Percentiles rank a stretch among this genome's conserved stretches.
Evolutionary conservation across 2,888 invertebrate genomes (phyloP).

Genomic region (Drepanosiphum platanoidis): DNA sequence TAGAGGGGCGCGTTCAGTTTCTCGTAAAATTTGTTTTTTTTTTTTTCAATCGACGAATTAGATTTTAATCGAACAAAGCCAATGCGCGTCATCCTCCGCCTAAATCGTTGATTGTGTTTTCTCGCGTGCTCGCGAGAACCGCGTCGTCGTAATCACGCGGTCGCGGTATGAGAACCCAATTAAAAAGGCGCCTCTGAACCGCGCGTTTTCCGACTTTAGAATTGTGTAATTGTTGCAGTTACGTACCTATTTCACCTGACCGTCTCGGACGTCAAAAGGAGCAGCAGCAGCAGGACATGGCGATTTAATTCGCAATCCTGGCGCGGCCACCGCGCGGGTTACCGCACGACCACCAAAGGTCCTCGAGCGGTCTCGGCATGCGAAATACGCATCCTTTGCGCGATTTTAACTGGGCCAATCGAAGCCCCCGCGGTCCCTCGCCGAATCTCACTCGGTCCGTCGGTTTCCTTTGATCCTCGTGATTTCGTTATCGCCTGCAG

Average conservation of each 20-base stretch:
- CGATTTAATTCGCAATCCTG: slow-evolving; percentile 38
- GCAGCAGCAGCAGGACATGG: neutral
- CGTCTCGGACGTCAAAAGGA: slow-evolving; percentile 22
- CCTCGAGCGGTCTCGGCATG: slow-evolving; percentile 37
- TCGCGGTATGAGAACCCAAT: slow-evolving; percentile 1
- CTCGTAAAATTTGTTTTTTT: no score
- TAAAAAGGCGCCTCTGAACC: neutral
- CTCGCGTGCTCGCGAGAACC: no score
- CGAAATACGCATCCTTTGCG: slow-evolving; percentile 37
- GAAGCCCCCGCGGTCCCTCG: no score
- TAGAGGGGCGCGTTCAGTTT: no score
- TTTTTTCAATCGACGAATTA: no score
- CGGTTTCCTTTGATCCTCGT: slow-evolving; percentile 29
- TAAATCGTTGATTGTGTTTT: no score
- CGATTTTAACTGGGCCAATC: slow-evolving; percentile 12
- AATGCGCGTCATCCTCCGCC: neutral
- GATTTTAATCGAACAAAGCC: neutral
- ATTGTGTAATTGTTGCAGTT: neutral
- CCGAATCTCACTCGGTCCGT: slow-evolving; percentile 5
- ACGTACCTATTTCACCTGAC: neutral
- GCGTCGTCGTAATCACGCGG: no score
- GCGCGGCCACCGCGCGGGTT: slow-evolving; percentile 34
- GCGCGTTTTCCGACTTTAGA: no score
- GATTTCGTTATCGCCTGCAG: slow-evolving; percentile 44
- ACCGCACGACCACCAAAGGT: no score